These are phyloP conservation scores for Pollenia angustigena DNA, from an alignment of 2,888 invertebrate genomes.

Conservation along the genomic window DNA sequence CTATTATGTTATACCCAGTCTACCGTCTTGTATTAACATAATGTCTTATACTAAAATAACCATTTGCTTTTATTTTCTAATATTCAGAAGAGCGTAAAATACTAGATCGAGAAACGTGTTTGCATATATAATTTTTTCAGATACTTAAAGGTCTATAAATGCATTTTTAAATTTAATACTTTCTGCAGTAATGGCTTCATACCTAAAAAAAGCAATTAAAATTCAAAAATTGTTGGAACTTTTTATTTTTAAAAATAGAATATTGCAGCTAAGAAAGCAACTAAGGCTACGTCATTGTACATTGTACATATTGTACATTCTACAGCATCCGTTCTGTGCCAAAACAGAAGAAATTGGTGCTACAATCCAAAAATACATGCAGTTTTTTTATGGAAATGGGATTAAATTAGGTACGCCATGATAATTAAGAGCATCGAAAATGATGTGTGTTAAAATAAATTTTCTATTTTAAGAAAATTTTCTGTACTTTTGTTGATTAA, in stretches of 20 bases:
- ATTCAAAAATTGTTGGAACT: slow-evolving; percentile 27
- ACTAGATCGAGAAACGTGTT: too few species aligned
- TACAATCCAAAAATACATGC: slow-evolving; percentile 55
- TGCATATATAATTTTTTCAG: too few species aligned
- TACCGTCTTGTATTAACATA: too few species aligned
- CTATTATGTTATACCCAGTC: too few species aligned
- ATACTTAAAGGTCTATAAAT: too few species aligned
- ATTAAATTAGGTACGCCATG: slow-evolving; percentile 39
- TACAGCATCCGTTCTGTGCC: slow-evolving; percentile 48
- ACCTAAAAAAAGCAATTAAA: not conserved
- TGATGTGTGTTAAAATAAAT: not conserved
- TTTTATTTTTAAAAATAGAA: slow-evolving; percentile 57
- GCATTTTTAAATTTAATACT: too few species aligned
- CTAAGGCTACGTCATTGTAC: not conserved
- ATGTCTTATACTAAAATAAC: too few species aligned
- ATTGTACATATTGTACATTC: not conserved
- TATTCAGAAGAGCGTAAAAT: too few species aligned
- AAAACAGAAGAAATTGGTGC: slow-evolving; percentile 27
- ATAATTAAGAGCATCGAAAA: slow-evolving; percentile 35
- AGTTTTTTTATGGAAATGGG: slow-evolving; percentile 21
- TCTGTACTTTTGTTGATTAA: not conserved
- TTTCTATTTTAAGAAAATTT: not conserved
- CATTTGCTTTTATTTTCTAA: too few species aligned
- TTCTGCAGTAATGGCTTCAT: too few species aligned
- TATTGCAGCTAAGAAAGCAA: slow-evolving; percentile 21